Conservation (phyloP, 2,113 vertebrate species). For the Garra rufa region DNA sequence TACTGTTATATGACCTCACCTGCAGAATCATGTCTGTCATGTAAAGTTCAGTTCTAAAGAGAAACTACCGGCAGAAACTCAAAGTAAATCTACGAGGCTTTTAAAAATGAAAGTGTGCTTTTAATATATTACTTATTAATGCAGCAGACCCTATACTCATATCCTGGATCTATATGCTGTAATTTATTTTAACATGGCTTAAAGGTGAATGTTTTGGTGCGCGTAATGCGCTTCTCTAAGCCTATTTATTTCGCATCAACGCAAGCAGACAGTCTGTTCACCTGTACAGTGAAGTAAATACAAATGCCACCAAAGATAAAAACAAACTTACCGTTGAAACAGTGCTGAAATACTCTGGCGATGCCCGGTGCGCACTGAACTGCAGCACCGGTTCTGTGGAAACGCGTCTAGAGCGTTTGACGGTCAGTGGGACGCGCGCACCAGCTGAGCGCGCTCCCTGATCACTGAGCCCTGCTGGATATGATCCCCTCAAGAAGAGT, state of each 20-base stretch:
- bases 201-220: conserved; percentile 27
- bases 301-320: neutral
- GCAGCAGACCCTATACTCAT: neutral
- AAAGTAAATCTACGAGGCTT: neutral
- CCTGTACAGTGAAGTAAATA: neutral
- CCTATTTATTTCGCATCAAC: conserved; percentile 68
- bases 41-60: neutral
- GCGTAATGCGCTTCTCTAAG: conserved; percentile 70
- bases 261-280: neutral
- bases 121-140: neutral
- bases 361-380: conserved; percentile 10
- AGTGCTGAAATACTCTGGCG: conserved; percentile 1
- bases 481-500: conserved; percentile 6
- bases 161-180: neutral
- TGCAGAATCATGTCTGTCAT: neutral
- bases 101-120: neutral
- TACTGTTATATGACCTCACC: neutral
- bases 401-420: neutral
- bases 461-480: neutral
- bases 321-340: conserved; percentile 21
- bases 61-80: neutral
- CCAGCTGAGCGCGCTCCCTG: conserved; percentile 6
- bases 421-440: conserved; percentile 22
- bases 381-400: neutral
- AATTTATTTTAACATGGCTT: neutral